phyloP scores from a whole-genome alignment of 2,888 invertebrate genomes.

The Trachelus tabidus region DNA sequence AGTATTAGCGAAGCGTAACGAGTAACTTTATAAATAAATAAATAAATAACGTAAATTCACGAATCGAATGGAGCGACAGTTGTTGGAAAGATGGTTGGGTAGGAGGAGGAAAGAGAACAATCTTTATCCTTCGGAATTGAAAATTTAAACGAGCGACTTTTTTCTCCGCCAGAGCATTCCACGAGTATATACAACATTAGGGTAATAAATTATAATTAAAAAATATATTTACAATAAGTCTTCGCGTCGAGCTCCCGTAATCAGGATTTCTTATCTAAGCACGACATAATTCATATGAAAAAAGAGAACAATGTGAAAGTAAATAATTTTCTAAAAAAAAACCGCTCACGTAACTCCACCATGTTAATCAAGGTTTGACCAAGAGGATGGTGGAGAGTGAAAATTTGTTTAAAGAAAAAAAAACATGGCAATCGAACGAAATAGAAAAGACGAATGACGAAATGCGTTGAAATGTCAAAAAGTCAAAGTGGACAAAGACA shows the following conservation, averaged over 20 bases:
- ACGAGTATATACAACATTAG: background rate
- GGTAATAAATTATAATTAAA: background rate
- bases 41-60: background rate
- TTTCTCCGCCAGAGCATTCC: background rate
- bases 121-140: background rate
- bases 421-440: background rate
- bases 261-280: background rate
- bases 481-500: background rate
- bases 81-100: background rate
- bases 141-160: background rate
- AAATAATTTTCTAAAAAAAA: background rate
- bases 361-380: background rate
- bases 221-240: background rate
- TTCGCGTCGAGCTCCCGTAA: background rate
- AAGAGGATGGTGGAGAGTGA: background rate
- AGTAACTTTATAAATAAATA: background rate
- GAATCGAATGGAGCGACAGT: background rate
- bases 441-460: background rate
- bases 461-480: background rate
- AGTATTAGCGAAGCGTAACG: background rate
- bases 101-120: background rate
- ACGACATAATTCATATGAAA: background rate
- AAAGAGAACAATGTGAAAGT: background rate
- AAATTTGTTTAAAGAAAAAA: background rate
- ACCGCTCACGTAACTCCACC: background rate